Base-by-base conservation (phyloP, 2,888 invertebrate species). In the Epistrophe grossulariae region DNA sequence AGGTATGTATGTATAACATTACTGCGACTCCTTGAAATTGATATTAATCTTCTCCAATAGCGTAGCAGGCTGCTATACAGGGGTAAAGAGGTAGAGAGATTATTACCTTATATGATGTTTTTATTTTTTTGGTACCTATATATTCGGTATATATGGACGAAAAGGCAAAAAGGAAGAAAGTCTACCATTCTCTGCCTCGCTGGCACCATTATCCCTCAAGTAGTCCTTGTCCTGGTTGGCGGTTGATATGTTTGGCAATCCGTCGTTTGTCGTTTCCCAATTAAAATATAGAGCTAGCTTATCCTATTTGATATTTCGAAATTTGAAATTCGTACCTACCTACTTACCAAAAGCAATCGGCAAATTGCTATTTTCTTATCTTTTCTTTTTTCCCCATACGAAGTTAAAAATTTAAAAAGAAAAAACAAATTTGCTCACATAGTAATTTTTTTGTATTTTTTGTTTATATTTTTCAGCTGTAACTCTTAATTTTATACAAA, bases 401-500 rank as follows among this genome's bases (percentile, higher is more conserved):
- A n/a, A n/a, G n/a, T n/a, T n/a, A n/a, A n/a, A n/a, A n/a, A n/a
- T n/a, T n/a, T n/a, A n/a, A n/a, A n/a, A n/a, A n/a, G n/a, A n/a
- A n/a, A n/a, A n/a, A n/a, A n/a, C n/a, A n/a, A n/a, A n/a, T n/a
- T n/a, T n/a, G n/a, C n/a, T n/a, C n/a, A n/a, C n/a, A n/a, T n/a
- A n/a, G n/a, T n/a, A n/a, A n/a, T n/a, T n/a, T n/a, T n/a, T n/a
- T n/a, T n/a, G n/a, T n/a, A n/a, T n/a, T n/a, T n/a, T 43, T 45
- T 19, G 15, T 68, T 31, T 35, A 35, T 24, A 24, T 28, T 66
- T 80, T 76, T 5, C 74, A 80, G 80, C 60, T 68, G 17, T 68
- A 50, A 80, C 59, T 50, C 38, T 19, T 57, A 52, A 70, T 71
- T 78, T 78, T 78, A 62, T 78, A 68, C 68, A 68, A 50, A 31